Evolutionary conservation across 2,888 invertebrate genomes (phyloP).

Genomic region (Polydrusus cervinus): DNA sequence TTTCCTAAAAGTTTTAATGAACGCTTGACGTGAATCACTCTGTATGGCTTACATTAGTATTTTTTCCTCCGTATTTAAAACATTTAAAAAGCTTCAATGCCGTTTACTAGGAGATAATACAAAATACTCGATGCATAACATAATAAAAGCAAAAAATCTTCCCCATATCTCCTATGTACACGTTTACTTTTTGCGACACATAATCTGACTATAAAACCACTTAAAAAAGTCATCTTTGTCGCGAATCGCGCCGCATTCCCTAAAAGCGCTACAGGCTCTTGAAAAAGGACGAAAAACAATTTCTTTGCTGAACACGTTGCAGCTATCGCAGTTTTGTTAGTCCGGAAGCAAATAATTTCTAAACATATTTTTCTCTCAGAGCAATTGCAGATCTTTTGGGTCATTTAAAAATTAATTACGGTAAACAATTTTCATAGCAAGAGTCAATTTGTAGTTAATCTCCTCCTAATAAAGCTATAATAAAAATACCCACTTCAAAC

Average conservation of each 20-base stretch:
- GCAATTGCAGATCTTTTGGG: too few relatives aligned
- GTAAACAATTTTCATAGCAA: too few relatives aligned
- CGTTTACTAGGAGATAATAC: neutral
- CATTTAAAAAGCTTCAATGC: too few relatives aligned
- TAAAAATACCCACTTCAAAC: too few relatives aligned
- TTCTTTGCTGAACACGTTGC: conserved; percentile 24
- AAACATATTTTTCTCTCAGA: neutral
- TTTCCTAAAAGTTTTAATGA: too few relatives aligned
- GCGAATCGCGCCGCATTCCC: conserved; percentile 37
- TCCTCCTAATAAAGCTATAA: too few relatives aligned
- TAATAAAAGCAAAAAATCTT: conserved; percentile 26
- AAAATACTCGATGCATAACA: conserved; percentile 12
- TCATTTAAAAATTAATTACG: too few relatives aligned
- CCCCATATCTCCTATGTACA: conserved; percentile 35
- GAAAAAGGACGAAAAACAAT: conserved; percentile 46
- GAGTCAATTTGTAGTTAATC: too few relatives aligned
- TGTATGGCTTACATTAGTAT: too few relatives aligned
- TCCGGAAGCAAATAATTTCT: neutral
- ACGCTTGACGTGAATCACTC: too few relatives aligned
- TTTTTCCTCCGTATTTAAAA: too few relatives aligned
- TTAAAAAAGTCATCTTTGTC: conserved; percentile 51
- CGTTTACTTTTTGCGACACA: conserved; percentile 48
- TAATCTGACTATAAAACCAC: conserved; percentile 51
- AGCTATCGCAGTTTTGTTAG: neutral
- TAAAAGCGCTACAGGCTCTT: conserved; percentile 44